Evolutionary conservation across 1,140 invertebrate genomes (phyloP).

Genomic region (Drusus annulatus): DNA sequence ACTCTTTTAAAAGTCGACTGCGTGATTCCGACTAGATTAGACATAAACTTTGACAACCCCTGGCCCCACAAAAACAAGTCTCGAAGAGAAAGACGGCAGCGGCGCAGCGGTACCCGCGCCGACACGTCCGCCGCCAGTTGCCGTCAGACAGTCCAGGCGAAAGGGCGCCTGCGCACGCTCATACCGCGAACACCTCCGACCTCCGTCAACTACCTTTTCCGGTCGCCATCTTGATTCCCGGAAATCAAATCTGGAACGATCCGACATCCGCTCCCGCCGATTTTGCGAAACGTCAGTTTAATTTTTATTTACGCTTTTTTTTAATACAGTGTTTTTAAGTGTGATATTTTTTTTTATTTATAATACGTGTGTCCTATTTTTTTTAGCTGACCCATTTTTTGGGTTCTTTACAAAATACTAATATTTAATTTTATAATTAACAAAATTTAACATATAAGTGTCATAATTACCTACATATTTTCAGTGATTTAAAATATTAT

Average conservation of each 20-base stretch:
- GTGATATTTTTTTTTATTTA: neutral
- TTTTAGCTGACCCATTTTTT: neutral
- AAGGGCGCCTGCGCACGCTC: neutral
- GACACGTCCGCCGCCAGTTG: neutral
- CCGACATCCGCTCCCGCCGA: neutral
- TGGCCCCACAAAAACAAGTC: slow-evolving; percentile 6
- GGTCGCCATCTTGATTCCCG: slow-evolving; percentile 18
- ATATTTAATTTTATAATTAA: no score
- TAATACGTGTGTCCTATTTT: neutral
- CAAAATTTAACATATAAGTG: no score
- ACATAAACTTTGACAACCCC: neutral
- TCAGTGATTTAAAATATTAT: no score
- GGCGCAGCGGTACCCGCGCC: neutral
- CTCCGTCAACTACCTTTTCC: neutral
- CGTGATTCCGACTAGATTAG: neutral
- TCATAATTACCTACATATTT: no score
- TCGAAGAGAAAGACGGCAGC: neutral
- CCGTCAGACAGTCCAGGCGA: neutral
- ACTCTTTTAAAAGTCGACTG: no score
- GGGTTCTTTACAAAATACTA: neutral
- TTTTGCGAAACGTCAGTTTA: neutral
- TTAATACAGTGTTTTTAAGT: neutral
- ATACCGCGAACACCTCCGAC: neutral
- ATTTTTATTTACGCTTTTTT: neutral
- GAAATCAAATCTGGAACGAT: neutral